Evolutionary conservation across 2,113 vertebrate genomes (phyloP).

Genomic region (Ciconia maguari): DNA sequence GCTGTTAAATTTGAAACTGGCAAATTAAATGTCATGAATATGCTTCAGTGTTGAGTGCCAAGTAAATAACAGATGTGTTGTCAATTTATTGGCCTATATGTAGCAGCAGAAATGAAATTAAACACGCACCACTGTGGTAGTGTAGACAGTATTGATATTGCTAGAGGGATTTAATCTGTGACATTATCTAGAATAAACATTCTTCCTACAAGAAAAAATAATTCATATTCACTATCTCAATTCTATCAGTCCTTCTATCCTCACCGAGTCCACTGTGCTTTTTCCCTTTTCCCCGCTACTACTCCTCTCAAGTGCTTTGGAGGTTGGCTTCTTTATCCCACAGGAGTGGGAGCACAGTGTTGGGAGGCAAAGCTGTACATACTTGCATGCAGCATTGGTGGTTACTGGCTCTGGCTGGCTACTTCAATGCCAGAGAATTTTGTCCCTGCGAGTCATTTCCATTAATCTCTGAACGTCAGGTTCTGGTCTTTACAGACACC

Average conservation of each 20-base stretch:
- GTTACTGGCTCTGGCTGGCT: not conserved
- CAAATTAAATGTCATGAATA: constrained; percentile 62
- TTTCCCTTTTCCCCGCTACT: not conserved
- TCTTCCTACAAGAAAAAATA: not conserved
- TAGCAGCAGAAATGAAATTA: constrained; percentile 52
- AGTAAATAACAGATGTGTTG: constrained; percentile 70
- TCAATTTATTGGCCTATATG: constrained; percentile 60
- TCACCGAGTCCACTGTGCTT: not conserved
- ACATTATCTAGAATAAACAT: not conserved
- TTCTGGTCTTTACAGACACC: not conserved
- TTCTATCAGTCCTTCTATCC: not conserved
- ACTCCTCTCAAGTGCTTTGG: not conserved
- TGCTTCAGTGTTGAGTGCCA: constrained; percentile 42
- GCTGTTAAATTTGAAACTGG: constrained; percentile 58
- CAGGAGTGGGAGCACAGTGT: not conserved
- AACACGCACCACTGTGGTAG: constrained; percentile 5
- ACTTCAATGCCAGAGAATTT: not conserved
- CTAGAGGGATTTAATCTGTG: constrained; percentile 32
- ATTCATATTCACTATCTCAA: not conserved
- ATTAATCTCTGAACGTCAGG: not conserved
- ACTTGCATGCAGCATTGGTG: not conserved
- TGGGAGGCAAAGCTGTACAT: not conserved
- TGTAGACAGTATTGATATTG: constrained; percentile 30
- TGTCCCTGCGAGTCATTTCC: not conserved
- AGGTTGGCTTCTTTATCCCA: not conserved